These are phyloP conservation scores for Panzeria rudis DNA, from an alignment of 2,888 invertebrate genomes.

Conservation along the genomic window DNA sequence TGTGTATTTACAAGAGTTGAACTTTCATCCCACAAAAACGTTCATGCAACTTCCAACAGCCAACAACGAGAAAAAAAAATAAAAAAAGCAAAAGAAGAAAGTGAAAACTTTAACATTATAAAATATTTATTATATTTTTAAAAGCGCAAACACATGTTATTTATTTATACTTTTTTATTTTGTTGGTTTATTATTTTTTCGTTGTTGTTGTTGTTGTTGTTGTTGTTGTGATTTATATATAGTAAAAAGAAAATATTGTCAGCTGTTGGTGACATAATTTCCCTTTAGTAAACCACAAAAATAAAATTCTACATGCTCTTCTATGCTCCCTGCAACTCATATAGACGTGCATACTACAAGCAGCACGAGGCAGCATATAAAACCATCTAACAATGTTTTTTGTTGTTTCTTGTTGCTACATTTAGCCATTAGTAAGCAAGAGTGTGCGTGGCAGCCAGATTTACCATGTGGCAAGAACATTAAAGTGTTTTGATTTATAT, in stretches of 20 bases:
- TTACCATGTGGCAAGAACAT: conserved; percentile 64
- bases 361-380: background rate
- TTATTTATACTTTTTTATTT: conserved; percentile 36
- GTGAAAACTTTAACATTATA: conserved; percentile 58
- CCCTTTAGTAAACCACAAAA: conserved; percentile 62
- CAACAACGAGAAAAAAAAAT: background rate
- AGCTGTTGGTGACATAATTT: conserved; percentile 66
- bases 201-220: background rate
- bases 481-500: conserved; percentile 68
- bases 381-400: conserved; percentile 3
- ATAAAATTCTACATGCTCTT: conserved; percentile 26
- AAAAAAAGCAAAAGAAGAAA: conserved; percentile 2
- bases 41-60: conserved; percentile 23
- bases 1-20: conserved; percentile 12
- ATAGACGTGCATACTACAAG: background rate
- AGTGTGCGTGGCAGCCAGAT: conserved; percentile 52
- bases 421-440: conserved; percentile 41
- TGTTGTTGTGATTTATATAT: background rate
- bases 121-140: conserved; percentile 68
- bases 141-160: conserved; percentile 62
- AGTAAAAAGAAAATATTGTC: conserved; percentile 28
- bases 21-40: background rate
- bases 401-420: conserved; percentile 2
- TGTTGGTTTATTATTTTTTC: conserved; percentile 4
- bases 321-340: too few relatives aligned